phyloP scores from a whole-genome alignment of 2,888 invertebrate species.

The Athetis lepigone region DNA sequence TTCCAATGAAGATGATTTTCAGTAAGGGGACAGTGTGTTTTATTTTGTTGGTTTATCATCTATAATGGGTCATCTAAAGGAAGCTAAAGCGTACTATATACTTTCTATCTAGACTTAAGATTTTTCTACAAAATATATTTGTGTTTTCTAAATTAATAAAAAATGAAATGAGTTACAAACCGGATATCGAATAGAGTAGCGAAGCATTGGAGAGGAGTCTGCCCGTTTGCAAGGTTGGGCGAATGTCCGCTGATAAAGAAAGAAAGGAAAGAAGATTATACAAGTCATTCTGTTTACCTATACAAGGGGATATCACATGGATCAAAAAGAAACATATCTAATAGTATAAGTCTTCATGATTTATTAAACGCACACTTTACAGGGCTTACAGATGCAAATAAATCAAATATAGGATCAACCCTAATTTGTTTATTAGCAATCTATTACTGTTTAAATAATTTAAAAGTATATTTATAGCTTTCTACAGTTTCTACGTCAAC shows the following conservation, averaged over 20 bases:
- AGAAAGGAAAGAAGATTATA: conserved; percentile 43
- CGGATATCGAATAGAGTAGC: conserved; percentile 58
- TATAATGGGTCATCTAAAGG: not conserved
- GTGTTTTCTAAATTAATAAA: conserved; percentile 17
- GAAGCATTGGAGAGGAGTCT: conserved; percentile 60
- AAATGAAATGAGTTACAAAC: conserved; percentile 51
- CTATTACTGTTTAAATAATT: too few species aligned
- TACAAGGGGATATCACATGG: not conserved
- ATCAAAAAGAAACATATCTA: not conserved
- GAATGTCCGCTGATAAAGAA: conserved; percentile 54
- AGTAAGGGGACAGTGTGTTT: not conserved
- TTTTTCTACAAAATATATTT: conserved; percentile 12
- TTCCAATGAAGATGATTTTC: conserved; percentile 6
- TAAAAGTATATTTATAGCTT: too few species aligned
- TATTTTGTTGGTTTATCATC: not conserved
- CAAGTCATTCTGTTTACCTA: conserved; percentile 8
- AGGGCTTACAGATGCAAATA: too few species aligned
- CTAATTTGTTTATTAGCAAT: too few species aligned
- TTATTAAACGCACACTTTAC: too few species aligned
- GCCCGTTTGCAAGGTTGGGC: conserved; percentile 49
- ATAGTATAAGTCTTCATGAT: not conserved
- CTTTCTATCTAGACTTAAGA: conserved; percentile 17
- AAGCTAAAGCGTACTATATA: conserved; percentile 33
- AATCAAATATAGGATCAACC: too few species aligned
- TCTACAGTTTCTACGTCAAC: too few species aligned